A percentile compares a stretch with the other conserved stretches of the same genome.
phyloP scores from a whole-genome alignment of 2,797 vertebrate species.

The Sparidentex hasta region DNA sequence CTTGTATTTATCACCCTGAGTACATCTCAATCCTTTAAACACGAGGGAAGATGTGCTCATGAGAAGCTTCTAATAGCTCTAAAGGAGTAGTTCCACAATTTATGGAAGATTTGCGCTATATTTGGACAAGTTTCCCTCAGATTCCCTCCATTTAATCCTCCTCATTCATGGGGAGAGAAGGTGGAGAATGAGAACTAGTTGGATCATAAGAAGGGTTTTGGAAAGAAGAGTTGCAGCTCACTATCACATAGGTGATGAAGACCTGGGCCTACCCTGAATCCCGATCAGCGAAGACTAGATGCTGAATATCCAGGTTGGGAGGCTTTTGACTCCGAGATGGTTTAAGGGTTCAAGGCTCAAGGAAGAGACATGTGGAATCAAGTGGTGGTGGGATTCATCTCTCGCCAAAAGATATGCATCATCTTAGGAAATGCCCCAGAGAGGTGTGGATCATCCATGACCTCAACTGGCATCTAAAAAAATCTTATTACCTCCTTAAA shows the following conservation, averaged over 20 bases:
- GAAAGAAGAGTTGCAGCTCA: not conserved
- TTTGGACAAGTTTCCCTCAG: not conserved
- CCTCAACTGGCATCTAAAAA: not conserved
- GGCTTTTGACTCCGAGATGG: not conserved
- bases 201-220: not conserved
- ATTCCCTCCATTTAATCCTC: not conserved
- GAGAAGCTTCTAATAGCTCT: not conserved
- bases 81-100: not conserved
- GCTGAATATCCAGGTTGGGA: not conserved
- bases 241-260: not conserved
- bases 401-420: not conserved
- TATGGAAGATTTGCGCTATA: not conserved
- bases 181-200: not conserved
- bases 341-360: not conserved
- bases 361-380: not conserved
- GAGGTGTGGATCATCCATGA: not conserved
- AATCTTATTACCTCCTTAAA: not conserved
- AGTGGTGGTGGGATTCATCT: not conserved
- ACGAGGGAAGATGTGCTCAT: not conserved
- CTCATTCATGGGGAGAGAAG: not conserved
- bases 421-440: constrained; percentile 16
- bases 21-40: not conserved
- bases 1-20: not conserved
- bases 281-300: not conserved
- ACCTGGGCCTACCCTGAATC: not conserved